Base-by-base conservation (phyloP, 2,113 vertebrate species). In the Clarias macrocephalus region DNA sequence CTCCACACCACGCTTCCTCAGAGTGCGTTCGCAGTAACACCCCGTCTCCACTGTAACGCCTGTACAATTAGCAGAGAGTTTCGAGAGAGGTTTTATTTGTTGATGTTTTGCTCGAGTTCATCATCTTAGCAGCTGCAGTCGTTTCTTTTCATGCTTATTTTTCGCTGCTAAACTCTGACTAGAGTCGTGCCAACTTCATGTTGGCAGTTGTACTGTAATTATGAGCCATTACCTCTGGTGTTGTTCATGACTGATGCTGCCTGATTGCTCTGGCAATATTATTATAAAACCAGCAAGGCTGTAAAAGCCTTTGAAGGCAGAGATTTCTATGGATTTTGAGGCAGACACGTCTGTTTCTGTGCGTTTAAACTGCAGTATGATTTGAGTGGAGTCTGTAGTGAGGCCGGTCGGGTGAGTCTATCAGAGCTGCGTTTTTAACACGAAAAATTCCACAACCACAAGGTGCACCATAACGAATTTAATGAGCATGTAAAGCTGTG, bases 61-160 rank as follows among this genome's bases (percentile, higher is more conserved):
- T 54, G 21, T 48, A 19, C 21, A 57, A 66, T 62, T 65, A 59
- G 66, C 21, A 0, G 9, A 25, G n/a, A 23, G 60, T 10, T 18
- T 23, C 23, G 42, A 54, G 19, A 70, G 62, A 77, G 25, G 23
- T 42, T 42, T 37, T 85, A 66, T 75, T 92, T 91, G 80, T 91
- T 91, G 88, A 91, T 77, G 87, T 91, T 92, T 91, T 91, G 90
- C 93, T 91, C 91, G 92, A 84, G 87, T 83, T 91, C 90, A 85
- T 90, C 75, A 59, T 85, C 37, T 85, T 11, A 0, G 33, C 52
- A 91, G 89, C 88, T 91, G 87, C 90, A 90, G 90, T 90, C 88
- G 89, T 90, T 66, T 82, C 59, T 3, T 70, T 70, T 59, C 84
- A 66, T 91, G 87, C 89, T 92, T 89, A 84, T 91, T 92, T 48